A percentile compares a stretch with the other conserved stretches of the same genome.
Conservation (phyloP, 92 coral and sea anemone species). For the Epizoanthus ramosus region DNA sequence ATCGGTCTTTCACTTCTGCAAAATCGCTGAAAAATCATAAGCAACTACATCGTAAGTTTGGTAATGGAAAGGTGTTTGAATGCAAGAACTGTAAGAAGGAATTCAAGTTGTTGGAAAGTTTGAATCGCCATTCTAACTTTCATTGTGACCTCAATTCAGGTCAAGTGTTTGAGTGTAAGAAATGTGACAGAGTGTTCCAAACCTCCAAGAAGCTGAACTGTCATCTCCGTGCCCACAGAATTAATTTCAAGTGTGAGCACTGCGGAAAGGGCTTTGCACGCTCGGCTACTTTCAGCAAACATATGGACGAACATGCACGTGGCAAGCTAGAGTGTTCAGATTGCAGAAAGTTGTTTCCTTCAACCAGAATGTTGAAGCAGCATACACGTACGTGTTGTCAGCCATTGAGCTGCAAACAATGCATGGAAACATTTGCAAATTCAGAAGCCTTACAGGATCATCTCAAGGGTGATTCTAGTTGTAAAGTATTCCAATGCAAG, state of each 20-base stretch:
- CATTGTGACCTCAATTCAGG: slow-evolving; percentile 24
- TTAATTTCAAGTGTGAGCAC: not conserved
- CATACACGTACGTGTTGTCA: not conserved
- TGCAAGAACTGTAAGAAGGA: slow-evolving; percentile 6
- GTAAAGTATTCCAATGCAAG: not conserved
- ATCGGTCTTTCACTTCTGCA: not conserved
- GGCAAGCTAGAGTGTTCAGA: not conserved
- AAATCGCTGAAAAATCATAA: not conserved
- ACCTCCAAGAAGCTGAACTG: not conserved
- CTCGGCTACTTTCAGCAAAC: slow-evolving; percentile 2
- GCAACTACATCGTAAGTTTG: not conserved
- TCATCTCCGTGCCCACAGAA: slow-evolving; percentile 10
- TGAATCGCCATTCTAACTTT: slow-evolving; percentile 6
- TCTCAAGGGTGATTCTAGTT: not conserved
- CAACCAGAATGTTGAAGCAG: not conserved
- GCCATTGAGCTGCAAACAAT: not conserved
- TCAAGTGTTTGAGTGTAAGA: slow-evolving; percentile 15
- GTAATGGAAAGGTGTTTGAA: not conserved
- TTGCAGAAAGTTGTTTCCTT: slow-evolving; percentile 6
- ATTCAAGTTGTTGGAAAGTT: slow-evolving; percentile 3
- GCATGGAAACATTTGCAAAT: not conserved
- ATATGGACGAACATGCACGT: slow-evolving; percentile 2
- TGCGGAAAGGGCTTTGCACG: slow-evolving; percentile 8
- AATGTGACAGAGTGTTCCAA: not conserved
- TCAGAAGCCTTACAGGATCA: not conserved